Evolutionary conservation across 2,797 vertebrate species (phyloP).

Genomic region (Bryconaethiops microstoma): DNA sequence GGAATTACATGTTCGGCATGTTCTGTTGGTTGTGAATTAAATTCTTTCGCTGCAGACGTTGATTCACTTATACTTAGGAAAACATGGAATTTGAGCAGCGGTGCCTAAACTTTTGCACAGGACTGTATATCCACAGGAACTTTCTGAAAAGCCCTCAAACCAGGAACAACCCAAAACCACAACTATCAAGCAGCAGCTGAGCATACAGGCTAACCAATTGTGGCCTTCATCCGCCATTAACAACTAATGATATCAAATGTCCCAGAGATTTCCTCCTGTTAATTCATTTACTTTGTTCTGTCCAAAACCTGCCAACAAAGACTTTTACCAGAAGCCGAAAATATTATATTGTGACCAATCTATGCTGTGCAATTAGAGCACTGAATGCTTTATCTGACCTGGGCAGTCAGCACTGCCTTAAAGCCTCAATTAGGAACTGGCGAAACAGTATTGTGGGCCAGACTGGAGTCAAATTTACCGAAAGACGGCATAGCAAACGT

Average conservation of each 20-base stretch:
- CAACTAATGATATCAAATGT: background rate
- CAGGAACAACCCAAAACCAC: too few species aligned
- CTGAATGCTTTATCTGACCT: background rate
- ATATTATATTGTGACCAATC: background rate
- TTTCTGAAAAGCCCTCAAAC: background rate
- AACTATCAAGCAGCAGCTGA: background rate
- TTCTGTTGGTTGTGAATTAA: too few species aligned
- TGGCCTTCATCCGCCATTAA: background rate
- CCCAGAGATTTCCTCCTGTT: background rate
- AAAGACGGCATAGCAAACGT: background rate
- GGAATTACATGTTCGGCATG: too few species aligned
- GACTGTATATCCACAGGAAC: background rate
- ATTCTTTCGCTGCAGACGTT: too few species aligned
- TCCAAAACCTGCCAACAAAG: background rate
- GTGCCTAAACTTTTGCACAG: background rate
- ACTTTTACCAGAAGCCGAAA: background rate
- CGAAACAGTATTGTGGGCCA: background rate
- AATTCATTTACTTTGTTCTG: background rate
- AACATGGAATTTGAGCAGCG: background rate
- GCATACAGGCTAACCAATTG: background rate
- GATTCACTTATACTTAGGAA: too few species aligned
- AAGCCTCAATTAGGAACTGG: conserved; percentile 13
- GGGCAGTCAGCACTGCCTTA: background rate
- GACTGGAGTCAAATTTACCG: background rate
- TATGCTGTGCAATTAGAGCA: background rate